Evolutionary conservation across 1,140 invertebrate genomes (phyloP).

Genomic region (Hycleus phaleratus): DNA sequence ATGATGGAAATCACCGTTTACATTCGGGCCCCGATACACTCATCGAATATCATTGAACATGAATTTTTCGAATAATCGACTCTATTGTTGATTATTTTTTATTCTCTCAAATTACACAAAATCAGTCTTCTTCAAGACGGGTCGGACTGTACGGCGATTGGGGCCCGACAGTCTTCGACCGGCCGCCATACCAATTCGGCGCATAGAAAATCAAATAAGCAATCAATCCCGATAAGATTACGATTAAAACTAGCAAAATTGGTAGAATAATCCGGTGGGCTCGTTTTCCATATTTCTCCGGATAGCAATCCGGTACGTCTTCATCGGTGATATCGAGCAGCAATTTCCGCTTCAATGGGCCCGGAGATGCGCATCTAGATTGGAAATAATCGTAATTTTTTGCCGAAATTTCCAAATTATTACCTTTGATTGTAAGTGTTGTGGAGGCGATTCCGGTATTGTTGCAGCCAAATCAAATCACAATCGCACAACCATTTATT

Average conservation of each 20-base stretch:
- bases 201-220: constrained; percentile 33
- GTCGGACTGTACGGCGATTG: constrained; percentile 31
- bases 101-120: constrained; percentile 1
- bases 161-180: constrained; percentile 20
- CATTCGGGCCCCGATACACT: neutral
- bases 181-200: constrained; percentile 5
- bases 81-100: neutral
- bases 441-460: constrained; percentile 22
- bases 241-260: constrained; percentile 22
- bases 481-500: constrained; percentile 38
- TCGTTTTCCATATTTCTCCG: constrained; percentile 26
- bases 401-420: neutral
- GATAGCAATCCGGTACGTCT: constrained; percentile 29
- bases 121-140: constrained; percentile 11
- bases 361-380: constrained; percentile 28
- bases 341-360: constrained; percentile 20
- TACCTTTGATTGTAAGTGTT: constrained; percentile 29
- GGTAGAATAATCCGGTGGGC: constrained; percentile 26
- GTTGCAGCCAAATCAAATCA: constrained; percentile 33
- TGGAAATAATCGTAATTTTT: neutral
- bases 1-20: too few species aligned
- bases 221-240: constrained; percentile 27
- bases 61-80: neutral
- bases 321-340: constrained; percentile 20
- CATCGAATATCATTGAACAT: constrained; percentile 2